A percentile compares a stretch with the other conserved stretches of the same genome.
These are phyloP conservation scores for Halcyon badia DNA, from an alignment of 2,797 vertebrate species.

Conservation along the genomic window DNA sequence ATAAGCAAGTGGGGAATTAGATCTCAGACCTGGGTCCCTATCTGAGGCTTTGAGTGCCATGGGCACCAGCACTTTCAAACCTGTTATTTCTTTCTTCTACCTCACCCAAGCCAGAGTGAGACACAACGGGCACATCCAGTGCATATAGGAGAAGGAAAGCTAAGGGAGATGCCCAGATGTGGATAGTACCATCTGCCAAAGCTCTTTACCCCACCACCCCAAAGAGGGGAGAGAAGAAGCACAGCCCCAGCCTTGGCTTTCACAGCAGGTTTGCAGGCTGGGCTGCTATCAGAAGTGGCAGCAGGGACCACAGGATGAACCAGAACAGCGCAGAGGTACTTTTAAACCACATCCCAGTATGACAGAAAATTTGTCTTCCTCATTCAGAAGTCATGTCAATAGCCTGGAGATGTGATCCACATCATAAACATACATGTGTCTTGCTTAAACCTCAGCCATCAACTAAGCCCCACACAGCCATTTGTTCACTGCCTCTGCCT, in stretches of 20 bases:
- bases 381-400: neutral
- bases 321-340: neutral
- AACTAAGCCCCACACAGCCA: neutral
- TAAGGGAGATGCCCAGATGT: neutral
- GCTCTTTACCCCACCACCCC: neutral
- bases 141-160: neutral
- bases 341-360: neutral
- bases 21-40: neutral
- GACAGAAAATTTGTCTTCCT: neutral
- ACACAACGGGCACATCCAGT: neutral
- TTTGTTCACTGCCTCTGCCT: too few species aligned
- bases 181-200: neutral
- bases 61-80: accelerated
- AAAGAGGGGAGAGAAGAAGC: neutral
- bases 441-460: neutral
- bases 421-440: neutral
- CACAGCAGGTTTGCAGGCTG: neutral
- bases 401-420: neutral
- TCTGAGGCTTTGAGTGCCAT: neutral
- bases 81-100: neutral
- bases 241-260: neutral
- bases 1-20: neutral
- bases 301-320: neutral
- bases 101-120: neutral
- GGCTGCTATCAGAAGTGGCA: neutral